Evolutionary conservation across 2,113 vertebrate genomes (phyloP).

Genomic region (Leptosomus discolor): DNA sequence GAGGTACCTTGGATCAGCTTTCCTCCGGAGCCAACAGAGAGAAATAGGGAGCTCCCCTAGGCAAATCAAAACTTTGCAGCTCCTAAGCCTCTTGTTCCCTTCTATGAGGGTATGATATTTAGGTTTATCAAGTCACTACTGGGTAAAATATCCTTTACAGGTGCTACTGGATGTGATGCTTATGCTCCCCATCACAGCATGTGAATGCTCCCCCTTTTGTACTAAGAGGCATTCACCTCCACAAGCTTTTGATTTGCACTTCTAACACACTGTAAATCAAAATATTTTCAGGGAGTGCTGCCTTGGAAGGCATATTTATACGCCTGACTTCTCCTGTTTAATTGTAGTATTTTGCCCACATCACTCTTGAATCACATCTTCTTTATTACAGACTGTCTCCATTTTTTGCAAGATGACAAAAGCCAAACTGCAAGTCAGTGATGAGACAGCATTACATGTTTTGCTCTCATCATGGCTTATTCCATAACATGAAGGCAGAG

Average conservation of each 20-base stretch:
- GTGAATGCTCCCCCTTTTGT: background rate
- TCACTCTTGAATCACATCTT: background rate
- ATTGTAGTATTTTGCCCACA: background rate
- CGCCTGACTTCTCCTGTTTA: background rate
- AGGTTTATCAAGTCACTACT: background rate
- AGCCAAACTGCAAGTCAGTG: background rate
- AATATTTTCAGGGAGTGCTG: background rate
- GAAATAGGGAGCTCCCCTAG: background rate
- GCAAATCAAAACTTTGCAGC: background rate
- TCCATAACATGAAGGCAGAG: background rate
- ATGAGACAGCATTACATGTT: background rate
- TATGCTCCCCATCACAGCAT: background rate
- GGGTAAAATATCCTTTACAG: background rate
- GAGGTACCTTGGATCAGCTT: background rate
- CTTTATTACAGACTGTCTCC: background rate
- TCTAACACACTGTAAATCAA: background rate
- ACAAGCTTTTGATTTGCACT: background rate
- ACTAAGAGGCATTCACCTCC: background rate
- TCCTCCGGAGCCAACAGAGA: background rate
- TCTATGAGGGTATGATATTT: background rate
- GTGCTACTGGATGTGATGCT: background rate
- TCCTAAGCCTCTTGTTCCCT: background rate
- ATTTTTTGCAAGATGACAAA: background rate
- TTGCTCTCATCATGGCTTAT: background rate
- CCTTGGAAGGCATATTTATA: background rate